Evolutionary conservation across 2,888 invertebrate species (phyloP), one percentile per base, ranked within the genome.

Genomic region (Sialis lutaria): DNA sequence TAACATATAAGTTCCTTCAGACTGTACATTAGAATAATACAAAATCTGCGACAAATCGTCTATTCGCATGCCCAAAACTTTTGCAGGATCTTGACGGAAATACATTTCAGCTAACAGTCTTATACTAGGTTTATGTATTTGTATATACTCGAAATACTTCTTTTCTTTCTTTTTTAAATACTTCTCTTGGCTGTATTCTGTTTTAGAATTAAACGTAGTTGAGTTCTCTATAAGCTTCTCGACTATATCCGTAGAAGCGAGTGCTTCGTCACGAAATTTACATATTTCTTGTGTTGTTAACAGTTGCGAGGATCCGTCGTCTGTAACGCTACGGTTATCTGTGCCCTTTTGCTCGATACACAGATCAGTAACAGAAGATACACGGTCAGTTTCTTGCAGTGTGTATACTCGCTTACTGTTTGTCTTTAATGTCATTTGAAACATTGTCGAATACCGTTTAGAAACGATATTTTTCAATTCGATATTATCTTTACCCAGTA

Each of bases 101-200:
- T 87, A 87, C 57, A 92, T 83, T 55, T 92, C 87, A 13, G 82
- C 71, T 41, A 97, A 64, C n/a, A 87, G 67, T 42, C 89, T 70
- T 48, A 95, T 72, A 35, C 79, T 86, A 1, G 96, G 93, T 58
- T 74, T 78, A 5, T 83, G 68, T 43, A 96, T 73, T 53, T 81
- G 80, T 10, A 92, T 68, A 58, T 79, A 84, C 57, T 86, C 86
- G 59, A 80, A 85, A 65, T 93, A 96, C 65, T 96, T 96, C 56
- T 83, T 85, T 57, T 89, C 87, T 63, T 98, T 98, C 62, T 96
- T 96, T 56, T 83, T 85, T 40, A 96, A 72, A 63, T 96, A 97
- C 63, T 96, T 96, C 55, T 89, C 88, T 63, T 96, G 88, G 0
- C 87, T 84, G 63, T 82, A 96, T 57, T 86, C 89, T 0, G 93